A percentile compares a stretch with the other conserved stretches of the same genome.
Evolutionary conservation across 2,888 invertebrate genomes (phyloP).

Genomic region (Microchrysa polita): DNA sequence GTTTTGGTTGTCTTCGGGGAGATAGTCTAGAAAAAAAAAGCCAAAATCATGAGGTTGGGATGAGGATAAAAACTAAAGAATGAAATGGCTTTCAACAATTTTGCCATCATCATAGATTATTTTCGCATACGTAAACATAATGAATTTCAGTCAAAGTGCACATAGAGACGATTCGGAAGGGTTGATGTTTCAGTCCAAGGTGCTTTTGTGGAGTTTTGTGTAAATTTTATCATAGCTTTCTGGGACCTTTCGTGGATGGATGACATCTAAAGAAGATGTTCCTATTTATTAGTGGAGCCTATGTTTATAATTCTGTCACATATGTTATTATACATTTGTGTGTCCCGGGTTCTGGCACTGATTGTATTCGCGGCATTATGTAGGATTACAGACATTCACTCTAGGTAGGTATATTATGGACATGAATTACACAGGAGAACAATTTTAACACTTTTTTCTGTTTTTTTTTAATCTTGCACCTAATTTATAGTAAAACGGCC

Average conservation of each 20-base stretch:
- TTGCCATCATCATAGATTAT: slow-evolving; percentile 38
- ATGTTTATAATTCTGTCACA: no score
- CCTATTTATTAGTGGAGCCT: neutral
- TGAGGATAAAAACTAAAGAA: neutral
- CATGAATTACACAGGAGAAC: no score
- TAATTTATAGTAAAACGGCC: no score
- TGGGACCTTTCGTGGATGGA: slow-evolving; percentile 1
- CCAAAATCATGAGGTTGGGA: neutral
- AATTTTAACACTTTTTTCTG: no score
- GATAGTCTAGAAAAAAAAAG: neutral
- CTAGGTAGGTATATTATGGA: no score
- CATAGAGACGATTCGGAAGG: neutral
- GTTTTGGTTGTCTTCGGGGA: neutral
- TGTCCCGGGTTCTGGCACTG: no score
- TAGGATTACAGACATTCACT: no score
- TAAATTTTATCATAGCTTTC: neutral
- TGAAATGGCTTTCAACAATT: slow-evolving; percentile 31
- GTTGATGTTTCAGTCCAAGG: neutral
- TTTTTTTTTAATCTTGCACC: no score
- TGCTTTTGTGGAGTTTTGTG: slow-evolving; percentile 3
- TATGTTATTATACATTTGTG: no score
- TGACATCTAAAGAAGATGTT: slow-evolving; percentile 22
- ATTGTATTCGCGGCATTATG: no score
- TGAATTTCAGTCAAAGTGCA: slow-evolving; percentile 44
- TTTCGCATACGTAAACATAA: slow-evolving; percentile 48